Conservation (phyloP, 2,888 invertebrate genomes). For the Boloria selene region DNA sequence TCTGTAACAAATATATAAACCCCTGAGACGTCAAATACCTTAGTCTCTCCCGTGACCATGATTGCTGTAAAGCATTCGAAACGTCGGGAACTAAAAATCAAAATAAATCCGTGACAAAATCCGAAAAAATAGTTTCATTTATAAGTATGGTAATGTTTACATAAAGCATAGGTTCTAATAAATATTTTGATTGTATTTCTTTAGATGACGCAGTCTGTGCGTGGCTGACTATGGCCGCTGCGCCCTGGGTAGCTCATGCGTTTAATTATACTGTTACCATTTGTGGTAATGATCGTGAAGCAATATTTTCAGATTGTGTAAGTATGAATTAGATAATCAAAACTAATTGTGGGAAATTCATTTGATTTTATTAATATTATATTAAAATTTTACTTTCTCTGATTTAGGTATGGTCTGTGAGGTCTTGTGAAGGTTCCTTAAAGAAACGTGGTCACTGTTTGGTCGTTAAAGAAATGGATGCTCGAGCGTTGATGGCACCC, state of each 20-base stretch:
- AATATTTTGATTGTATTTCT: constrained; percentile 24
- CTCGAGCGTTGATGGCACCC: constrained; percentile 59
- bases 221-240: constrained; percentile 73
- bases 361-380: neutral
- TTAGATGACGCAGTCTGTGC: constrained; percentile 63
- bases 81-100: no score
- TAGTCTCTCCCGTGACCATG: no score
- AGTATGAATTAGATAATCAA: constrained; percentile 44
- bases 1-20: no score
- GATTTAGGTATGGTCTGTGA: constrained; percentile 71
- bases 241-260: constrained; percentile 68
- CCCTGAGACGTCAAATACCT: no score
- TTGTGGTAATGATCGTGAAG: constrained; percentile 75
- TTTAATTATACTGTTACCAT: constrained; percentile 71
- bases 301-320: constrained; percentile 74
- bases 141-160: no score
- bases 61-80: no score
- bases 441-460: constrained; percentile 70
- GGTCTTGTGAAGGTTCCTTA: constrained; percentile 73
- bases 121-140: no score
- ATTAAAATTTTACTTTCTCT: constrained; percentile 2
- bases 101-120: no score
- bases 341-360: neutral
- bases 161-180: no score
- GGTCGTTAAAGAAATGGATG: constrained; percentile 60